phyloP scores from a whole-genome alignment of 2,888 invertebrate species.

The Drosophila fulvimacula region DNA sequence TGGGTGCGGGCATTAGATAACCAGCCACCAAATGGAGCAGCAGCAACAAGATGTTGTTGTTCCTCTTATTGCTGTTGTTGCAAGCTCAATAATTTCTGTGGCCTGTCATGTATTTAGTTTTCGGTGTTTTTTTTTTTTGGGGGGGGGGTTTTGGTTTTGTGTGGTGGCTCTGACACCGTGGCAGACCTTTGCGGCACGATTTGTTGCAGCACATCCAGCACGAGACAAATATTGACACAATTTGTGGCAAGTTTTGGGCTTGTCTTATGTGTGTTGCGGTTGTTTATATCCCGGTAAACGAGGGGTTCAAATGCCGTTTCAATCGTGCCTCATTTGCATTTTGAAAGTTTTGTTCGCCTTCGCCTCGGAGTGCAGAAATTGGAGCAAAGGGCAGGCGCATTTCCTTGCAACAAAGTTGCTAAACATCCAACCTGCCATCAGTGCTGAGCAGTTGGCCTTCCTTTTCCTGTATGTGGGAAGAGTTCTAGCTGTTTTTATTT shows the following conservation, averaged over 20 bases:
- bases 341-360: slow-evolving; percentile 61
- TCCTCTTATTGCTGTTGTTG: slow-evolving; percentile 41
- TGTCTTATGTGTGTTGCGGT: slow-evolving; percentile 13
- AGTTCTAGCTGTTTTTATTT: not conserved
- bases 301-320: slow-evolving; percentile 71
- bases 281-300: slow-evolving; percentile 12
- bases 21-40: slow-evolving; percentile 58
- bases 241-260: slow-evolving; percentile 68
- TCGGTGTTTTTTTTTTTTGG: slow-evolving; percentile 14
- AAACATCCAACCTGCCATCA: slow-evolving; percentile 41
- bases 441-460: not conserved
- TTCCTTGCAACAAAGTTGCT: slow-evolving; percentile 39
- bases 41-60: slow-evolving; percentile 34
- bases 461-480: not conserved
- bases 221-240: slow-evolving; percentile 78
- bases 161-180: slow-evolving; percentile 78
- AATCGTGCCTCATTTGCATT: slow-evolving; percentile 73
- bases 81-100: slow-evolving; percentile 77
- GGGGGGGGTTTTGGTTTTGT: slow-evolving; percentile 13
- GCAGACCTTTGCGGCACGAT: slow-evolving; percentile 84
- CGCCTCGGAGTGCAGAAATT: slow-evolving; percentile 63
- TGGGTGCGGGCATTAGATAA: slow-evolving; percentile 70
- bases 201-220: slow-evolving; percentile 83
- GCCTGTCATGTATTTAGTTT: slow-evolving; percentile 70
- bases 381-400: slow-evolving; percentile 75